A percentile compares a stretch with the other conserved stretches of the same genome.
These are phyloP conservation scores for Achatina immaculata DNA, from an alignment of 1,140 invertebrate species.

Conservation along the genomic window DNA sequence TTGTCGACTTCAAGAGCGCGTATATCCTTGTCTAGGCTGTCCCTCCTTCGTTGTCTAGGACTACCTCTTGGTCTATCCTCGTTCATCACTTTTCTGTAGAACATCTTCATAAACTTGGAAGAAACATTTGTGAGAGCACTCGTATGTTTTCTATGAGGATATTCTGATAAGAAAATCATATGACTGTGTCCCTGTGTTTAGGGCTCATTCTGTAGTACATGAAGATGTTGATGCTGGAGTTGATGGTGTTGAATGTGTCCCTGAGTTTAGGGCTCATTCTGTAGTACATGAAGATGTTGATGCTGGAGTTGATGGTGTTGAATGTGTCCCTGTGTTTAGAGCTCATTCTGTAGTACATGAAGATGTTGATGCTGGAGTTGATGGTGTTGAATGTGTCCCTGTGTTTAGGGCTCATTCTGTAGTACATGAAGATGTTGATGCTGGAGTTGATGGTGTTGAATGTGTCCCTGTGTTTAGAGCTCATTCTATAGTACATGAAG, in stretches of 20 bases:
- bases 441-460: conserved; percentile 20
- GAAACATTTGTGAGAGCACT: too few species aligned
- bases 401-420: conserved; percentile 30
- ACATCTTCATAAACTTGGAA: too few species aligned
- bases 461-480: too few species aligned
- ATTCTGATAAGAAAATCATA: too few species aligned
- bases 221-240: conserved; percentile 32
- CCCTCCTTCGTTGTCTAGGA: too few species aligned
- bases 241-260: conserved; percentile 4
- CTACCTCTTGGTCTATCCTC: too few species aligned
- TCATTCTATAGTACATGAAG: too few species aligned
- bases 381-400: background rate
- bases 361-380: conserved; percentile 32
- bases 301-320: conserved; percentile 19
- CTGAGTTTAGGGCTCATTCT: conserved; percentile 25
- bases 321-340: conserved; percentile 10
- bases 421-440: conserved; percentile 31
- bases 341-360: conserved; percentile 30
- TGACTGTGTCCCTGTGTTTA: background rate
- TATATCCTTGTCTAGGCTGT: too few species aligned
- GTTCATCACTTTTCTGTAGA: too few species aligned
- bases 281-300: conserved; percentile 33
- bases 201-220: conserved; percentile 31
- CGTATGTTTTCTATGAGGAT: too few species aligned
- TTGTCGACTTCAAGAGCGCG: too few species aligned